These are phyloP conservation scores for Girardinus metallicus DNA, from an alignment of 2,797 vertebrate species.

Conservation along the genomic window DNA sequence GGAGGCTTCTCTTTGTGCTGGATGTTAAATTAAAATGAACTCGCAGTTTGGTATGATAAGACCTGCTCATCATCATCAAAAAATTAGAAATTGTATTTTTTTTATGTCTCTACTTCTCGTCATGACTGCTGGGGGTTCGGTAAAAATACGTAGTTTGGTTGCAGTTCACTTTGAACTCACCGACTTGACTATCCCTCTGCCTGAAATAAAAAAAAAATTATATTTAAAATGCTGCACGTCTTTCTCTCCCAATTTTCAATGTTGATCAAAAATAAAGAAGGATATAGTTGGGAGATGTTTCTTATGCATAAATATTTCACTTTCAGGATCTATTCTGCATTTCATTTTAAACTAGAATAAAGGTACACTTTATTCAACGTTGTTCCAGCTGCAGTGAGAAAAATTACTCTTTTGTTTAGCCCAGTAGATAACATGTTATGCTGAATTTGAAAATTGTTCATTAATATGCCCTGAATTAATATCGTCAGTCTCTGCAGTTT, in stretches of 20 bases:
- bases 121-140: conserved; percentile 22
- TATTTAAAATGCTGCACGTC: neutral
- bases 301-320: neutral
- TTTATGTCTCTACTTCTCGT: conserved; percentile 38
- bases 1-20: conserved; percentile 67
- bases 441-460: neutral
- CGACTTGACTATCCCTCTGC: conserved; percentile 20
- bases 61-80: conserved; percentile 60
- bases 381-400: neutral
- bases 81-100: conserved; percentile 35
- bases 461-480: neutral
- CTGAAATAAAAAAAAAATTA: neutral
- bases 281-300: neutral
- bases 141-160: conserved; percentile 29
- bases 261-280: neutral
- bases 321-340: neutral
- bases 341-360: neutral
- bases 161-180: conserved; percentile 23
- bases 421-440: neutral
- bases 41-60: conserved; percentile 71
- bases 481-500: neutral
- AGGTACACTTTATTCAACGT: neutral
- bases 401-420: neutral
- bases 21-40: conserved; percentile 73
- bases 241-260: neutral